Conservation (phyloP, 2,888 invertebrate genomes). For the Ceramica pisi region DNA sequence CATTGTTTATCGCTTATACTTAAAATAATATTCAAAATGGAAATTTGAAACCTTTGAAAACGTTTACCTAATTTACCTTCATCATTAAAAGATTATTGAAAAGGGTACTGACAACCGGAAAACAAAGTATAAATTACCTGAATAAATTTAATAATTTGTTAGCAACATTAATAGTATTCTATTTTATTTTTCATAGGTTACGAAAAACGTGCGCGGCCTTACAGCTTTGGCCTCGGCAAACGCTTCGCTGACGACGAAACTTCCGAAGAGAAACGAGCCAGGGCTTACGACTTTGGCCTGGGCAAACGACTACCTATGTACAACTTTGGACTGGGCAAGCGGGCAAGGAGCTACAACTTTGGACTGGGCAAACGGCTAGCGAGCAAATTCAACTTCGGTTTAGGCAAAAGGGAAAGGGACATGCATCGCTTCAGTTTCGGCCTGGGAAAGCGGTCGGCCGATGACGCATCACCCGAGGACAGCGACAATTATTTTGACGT, state of each 20-base stretch:
- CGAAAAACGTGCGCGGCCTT: constrained; percentile 92
- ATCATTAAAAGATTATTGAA: constrained; percentile 3
- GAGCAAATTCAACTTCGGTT: constrained; percentile 90
- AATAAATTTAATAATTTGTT: neutral
- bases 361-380: constrained; percentile 90
- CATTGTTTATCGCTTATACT: neutral
- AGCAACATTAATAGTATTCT: neutral
- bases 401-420: constrained; percentile 90
- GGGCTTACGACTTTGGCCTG: constrained; percentile 86
- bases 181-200: constrained; percentile 74
- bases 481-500: constrained; percentile 80
- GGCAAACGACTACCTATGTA: constrained; percentile 87
- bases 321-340: constrained; percentile 89
- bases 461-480: constrained; percentile 75
- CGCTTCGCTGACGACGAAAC: constrained; percentile 85
- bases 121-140: neutral
- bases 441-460: constrained; percentile 89
- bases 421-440: constrained; percentile 90
- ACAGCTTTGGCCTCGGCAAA: constrained; percentile 94
- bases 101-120: neutral
- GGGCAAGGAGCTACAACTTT: constrained; percentile 88
- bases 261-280: constrained; percentile 82
- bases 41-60: neutral
- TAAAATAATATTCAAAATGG: constrained; percentile 9
- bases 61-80: neutral